phyloP scores from a whole-genome alignment of 1,140 invertebrate genomes.

The Leucophenga varia region DNA sequence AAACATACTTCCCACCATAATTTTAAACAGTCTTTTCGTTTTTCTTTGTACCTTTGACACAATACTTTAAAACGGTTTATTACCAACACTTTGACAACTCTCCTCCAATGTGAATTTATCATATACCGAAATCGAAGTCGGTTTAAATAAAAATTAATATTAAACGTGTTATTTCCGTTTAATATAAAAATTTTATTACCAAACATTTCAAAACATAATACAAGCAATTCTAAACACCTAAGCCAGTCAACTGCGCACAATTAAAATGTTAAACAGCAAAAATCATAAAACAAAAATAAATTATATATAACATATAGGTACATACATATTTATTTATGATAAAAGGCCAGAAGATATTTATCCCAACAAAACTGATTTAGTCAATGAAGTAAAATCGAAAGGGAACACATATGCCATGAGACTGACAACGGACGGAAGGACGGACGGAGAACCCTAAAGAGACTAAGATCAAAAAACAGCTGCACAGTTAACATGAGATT shows the following conservation, averaged over 20 bases:
- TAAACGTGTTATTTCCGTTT: conserved; percentile 47
- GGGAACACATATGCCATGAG: neutral
- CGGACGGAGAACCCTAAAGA: too few species aligned
- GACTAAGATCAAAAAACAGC: conserved; percentile 50
- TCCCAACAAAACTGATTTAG: conserved; percentile 7
- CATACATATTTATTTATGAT: too few species aligned
- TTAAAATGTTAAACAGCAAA: conserved; percentile 45
- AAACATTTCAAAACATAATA: conserved; percentile 36
- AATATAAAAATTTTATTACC: conserved; percentile 50
- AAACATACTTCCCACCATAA: too few species aligned
- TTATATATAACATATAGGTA: conserved; percentile 8
- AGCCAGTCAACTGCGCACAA: conserved; percentile 33
- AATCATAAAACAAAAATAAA: conserved; percentile 4
- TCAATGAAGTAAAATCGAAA: conserved; percentile 1
- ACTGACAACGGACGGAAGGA: too few species aligned
- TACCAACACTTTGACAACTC: too few species aligned
- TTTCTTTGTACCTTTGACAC: too few species aligned
- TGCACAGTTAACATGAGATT: conserved; percentile 28
- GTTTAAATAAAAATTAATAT: too few species aligned
- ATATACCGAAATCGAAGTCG: too few species aligned
- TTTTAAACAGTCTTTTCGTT: too few species aligned
- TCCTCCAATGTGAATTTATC: too few species aligned
- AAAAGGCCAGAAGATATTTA: neutral
- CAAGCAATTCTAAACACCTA: conserved; percentile 27
- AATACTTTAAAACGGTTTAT: too few species aligned